Base-by-base conservation (phyloP, 1,140 invertebrate genomes). In the Ephestia elutella region DNA sequence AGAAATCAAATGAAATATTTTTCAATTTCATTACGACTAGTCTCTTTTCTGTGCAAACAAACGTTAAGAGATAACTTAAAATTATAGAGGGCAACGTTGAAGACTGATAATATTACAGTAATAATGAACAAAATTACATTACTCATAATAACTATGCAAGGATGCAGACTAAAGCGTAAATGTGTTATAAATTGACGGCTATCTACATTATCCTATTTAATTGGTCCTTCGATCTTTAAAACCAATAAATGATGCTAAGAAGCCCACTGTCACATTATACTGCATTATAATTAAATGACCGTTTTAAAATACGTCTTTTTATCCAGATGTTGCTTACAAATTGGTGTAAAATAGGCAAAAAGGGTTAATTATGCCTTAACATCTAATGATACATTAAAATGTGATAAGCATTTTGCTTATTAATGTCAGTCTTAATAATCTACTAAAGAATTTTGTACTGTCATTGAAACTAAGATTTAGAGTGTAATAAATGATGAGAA, bases 261-360 rank as follows among this genome's bases (percentile, higher is more conserved):
- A 17, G 38, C 13, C 38, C 7, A 44, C 13, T 44, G 38, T n/a
- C 38, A 44, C 38, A 17, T 15, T 44, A 44, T 15, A 44, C 38
- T 44, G 38, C 5, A 15, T n/a, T 15, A 10, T 9, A 44, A 44
- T 44, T 44, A 10, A 17, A 15, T 15, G 10, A 44, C 38, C n/a
- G 38, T 44, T 44, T 44, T 15, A 15, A 44, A n/a, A 44, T 15
- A 1, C 7, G 9, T 32, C 30, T 32, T 44, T 44, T 15, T 44
- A 17, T 44, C 38, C 38, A 44, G 38, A 44, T 44, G 38, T 44
- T 44, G 38, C 38, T 44, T 44, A 44, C 38, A 17, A 44, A 44
- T 44, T 44, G 38, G n/a, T 44, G 38, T 44, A 15, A 15, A 44
- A 17, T 44, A 15, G 5, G 38, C 15, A 44, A 44, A 44, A 32